Evolutionary conservation across 2,113 vertebrate species (phyloP).

Genomic region (Carollia perspicillata): DNA sequence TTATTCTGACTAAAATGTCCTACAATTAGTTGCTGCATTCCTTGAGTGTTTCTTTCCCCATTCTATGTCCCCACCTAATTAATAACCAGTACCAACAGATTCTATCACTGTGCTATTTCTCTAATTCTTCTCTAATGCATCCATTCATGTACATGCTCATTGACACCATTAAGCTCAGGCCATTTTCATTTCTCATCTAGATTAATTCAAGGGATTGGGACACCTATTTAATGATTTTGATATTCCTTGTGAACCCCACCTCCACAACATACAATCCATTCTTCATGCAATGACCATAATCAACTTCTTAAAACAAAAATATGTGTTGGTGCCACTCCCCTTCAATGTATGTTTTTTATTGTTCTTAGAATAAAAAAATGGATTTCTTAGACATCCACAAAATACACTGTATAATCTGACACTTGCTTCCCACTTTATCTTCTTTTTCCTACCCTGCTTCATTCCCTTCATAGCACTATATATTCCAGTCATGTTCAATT

Average conservation of each 20-base stretch:
- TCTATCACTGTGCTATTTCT: too few relatives aligned
- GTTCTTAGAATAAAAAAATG: neutral
- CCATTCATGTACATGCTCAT: neutral
- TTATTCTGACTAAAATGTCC: neutral
- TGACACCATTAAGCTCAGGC: neutral
- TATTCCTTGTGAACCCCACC: neutral
- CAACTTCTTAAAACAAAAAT: neutral
- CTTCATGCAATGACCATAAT: neutral
- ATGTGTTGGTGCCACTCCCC: neutral
- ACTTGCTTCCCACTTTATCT: neutral
- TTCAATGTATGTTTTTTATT: neutral
- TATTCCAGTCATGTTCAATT: neutral
- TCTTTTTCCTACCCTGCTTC: neutral
- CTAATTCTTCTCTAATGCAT: neutral
- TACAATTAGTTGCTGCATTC: neutral
- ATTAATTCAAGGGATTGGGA: neutral
- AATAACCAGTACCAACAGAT: neutral
- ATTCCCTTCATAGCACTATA: neutral
- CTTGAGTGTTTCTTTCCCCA: neutral
- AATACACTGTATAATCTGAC: neutral
- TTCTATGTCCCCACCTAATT: neutral
- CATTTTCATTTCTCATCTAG: neutral
- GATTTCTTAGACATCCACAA: neutral
- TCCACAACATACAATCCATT: neutral
- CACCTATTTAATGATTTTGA: neutral